Evolutionary conservation across 1,140 invertebrate genomes (phyloP), one percentile per base, ranked within the genome.

Genomic region (Mya arenaria): DNA sequence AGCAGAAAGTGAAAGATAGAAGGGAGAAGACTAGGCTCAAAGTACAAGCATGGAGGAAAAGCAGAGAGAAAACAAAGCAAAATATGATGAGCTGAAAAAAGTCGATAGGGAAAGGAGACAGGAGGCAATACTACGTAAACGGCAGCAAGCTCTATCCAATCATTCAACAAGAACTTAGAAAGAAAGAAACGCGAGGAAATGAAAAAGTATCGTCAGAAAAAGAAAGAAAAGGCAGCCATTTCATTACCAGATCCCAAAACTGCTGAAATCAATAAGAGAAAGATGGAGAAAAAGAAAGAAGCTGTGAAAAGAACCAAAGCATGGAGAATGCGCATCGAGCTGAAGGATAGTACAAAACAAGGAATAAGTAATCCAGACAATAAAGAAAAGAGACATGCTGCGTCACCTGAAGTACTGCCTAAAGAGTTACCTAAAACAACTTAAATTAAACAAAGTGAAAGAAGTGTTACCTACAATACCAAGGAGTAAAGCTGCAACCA

Each of bases 101-200:
- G 28, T n/a, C 5, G 66, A 71, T 30, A 71, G 66, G 44, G 66
- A 71, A 71, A 71, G 66, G 28, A 71, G 28, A 48, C 39, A 44
- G 28, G 28, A 48, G 4, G 66, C 34, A 71, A 71, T 28, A 30
- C 34, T 44, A 44, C 4, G 15, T 36, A 71, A 41, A 13, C 30
- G 13, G 13, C 66, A 39, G 28, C 8, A 41, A 44, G 36, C n/a
- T 5, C 36, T 23, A 5, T 48, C 41, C 63, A 13, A 44, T 17
- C 13, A 30, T 28, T 6, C 17, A 66, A 32, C 5, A 28, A 28
- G 6, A 6, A 30, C n/a, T 44, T 6, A 39, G 5, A 44, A 44
- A n/a, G 41, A 44, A 71, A 44, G 44, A 71, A 71, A 36, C 36
- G 36, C 44, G 66, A 71, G 44, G 66, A 71, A 71, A 71, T 71